Percentiles rank a stretch among this genome's conserved stretches.
Conservation (phyloP, 23 tunicate genomes). For the Pegea sp. region DNA sequence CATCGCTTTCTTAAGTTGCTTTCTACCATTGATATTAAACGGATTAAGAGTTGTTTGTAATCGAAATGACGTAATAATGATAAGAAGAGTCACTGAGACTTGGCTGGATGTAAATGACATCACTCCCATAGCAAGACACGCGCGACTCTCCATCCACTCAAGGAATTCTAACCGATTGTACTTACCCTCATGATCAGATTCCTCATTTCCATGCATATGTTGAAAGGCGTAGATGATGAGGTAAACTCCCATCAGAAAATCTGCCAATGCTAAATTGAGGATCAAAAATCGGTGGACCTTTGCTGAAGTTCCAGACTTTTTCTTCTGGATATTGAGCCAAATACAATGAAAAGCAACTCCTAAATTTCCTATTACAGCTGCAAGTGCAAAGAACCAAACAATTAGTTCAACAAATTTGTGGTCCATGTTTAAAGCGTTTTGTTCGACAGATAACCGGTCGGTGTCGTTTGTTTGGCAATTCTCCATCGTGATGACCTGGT, state of each 20-base stretch:
- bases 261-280: conserved; percentile 8
- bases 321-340: background rate
- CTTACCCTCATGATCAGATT: background rate
- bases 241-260: conserved; percentile 12
- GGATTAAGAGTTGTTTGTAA: background rate
- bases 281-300: conserved; percentile 9
- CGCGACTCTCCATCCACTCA: background rate
- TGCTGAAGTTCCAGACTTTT: background rate
- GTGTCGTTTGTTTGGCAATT: background rate
- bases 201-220: background rate
- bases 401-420: background rate
- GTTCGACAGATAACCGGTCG: background rate
- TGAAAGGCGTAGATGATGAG: conserved; percentile 2
- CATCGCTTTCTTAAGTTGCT: background rate
- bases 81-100: conserved; percentile 4
- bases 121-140: conserved; percentile 5
- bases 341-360: conserved; percentile 4
- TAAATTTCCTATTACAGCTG: conserved; percentile 8
- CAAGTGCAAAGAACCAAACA: conserved; percentile 8
- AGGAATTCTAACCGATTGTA: conserved; percentile 1
- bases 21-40: background rate
- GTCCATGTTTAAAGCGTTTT: conserved; percentile 1
- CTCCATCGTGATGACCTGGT: no score
- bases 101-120: conserved; percentile 3
- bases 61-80: conserved; percentile 2